These are phyloP conservation scores for Atlantisia rogersi DNA, from an alignment of 2,113 vertebrate genomes.

Conservation along the genomic window DNA sequence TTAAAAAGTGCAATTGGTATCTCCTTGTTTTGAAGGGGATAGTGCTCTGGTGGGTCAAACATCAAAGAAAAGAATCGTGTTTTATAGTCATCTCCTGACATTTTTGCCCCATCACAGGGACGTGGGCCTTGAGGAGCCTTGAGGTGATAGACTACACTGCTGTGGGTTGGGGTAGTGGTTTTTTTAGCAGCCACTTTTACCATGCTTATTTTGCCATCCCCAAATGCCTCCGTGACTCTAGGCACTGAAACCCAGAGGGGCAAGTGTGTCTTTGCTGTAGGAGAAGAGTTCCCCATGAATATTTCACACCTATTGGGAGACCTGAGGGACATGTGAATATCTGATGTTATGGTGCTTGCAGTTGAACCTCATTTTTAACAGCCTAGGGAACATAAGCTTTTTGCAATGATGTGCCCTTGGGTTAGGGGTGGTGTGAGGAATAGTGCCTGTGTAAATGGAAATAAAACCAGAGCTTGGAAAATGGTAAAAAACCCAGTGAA, in stretches of 20 bases:
- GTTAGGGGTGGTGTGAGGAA: neutral
- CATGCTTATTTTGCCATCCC: neutral
- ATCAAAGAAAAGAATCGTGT: neutral
- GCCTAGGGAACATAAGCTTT: accelerated
- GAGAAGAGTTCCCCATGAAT: accelerated
- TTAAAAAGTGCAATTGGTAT: neutral
- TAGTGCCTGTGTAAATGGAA: neutral
- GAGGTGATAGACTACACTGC: neutral
- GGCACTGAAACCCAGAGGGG: neutral
- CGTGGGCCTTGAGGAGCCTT: neutral
- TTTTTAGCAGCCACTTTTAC: neutral
- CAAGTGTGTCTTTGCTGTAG: neutral
- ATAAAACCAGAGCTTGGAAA: neutral
- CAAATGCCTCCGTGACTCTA: neutral
- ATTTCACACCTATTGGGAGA: neutral
- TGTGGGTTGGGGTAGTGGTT: neutral
- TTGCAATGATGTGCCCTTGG: accelerated
- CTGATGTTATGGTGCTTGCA: neutral
- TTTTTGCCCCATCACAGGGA: neutral
- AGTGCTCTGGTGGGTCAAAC: neutral
- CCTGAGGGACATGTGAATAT: too few relatives aligned
- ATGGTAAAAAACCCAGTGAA: neutral
- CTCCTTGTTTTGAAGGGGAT: neutral
- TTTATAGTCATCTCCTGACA: neutral
- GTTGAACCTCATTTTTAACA: neutral